Conservation (phyloP, 2,888 invertebrate genomes). For the Scaptomyza cyrtandrae region DNA sequence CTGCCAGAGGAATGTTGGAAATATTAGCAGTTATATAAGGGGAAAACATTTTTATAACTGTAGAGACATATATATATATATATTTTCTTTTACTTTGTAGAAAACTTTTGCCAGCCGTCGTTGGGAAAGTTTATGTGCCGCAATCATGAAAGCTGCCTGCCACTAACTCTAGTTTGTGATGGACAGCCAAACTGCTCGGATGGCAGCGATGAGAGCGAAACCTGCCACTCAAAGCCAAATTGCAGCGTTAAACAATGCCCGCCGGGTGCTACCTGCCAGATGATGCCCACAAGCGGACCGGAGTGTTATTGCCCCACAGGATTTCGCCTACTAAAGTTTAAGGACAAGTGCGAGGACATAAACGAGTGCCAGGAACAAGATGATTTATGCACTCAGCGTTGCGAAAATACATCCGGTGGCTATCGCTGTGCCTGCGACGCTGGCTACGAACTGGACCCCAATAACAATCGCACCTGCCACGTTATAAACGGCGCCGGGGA, state of each 20-base stretch:
- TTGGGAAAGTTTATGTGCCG: slow-evolving; percentile 86
- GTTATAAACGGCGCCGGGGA: slow-evolving; percentile 78
- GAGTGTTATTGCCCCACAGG: slow-evolving; percentile 87
- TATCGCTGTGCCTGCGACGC: slow-evolving; percentile 88
- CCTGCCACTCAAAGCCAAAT: slow-evolving; percentile 77
- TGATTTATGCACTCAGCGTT: slow-evolving; percentile 89
- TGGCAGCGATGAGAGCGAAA: slow-evolving; percentile 87
- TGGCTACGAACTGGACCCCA: slow-evolving; percentile 85
- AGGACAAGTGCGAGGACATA: slow-evolving; percentile 85
- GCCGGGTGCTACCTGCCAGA: slow-evolving; percentile 84
- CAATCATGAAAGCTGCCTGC: slow-evolving; percentile 86
- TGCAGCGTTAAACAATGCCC: slow-evolving; percentile 77
- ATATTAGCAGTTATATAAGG: no score
- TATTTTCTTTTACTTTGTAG: slow-evolving; percentile 32
- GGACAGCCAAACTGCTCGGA: slow-evolving; percentile 86
- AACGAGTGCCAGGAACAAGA: slow-evolving; percentile 87
- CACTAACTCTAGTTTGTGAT: slow-evolving; percentile 86
- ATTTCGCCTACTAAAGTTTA: slow-evolving; percentile 63
- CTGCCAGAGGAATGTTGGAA: no score
- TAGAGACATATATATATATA: no score
- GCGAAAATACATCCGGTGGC: slow-evolving; percentile 87
- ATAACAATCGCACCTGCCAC: slow-evolving; percentile 86
- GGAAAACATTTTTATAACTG: no score
- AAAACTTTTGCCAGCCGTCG: slow-evolving; percentile 85
- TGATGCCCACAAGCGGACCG: slow-evolving; percentile 85